Base-by-base conservation (phyloP, 2,113 vertebrate species). In the Psittacara wagleri region DNA sequence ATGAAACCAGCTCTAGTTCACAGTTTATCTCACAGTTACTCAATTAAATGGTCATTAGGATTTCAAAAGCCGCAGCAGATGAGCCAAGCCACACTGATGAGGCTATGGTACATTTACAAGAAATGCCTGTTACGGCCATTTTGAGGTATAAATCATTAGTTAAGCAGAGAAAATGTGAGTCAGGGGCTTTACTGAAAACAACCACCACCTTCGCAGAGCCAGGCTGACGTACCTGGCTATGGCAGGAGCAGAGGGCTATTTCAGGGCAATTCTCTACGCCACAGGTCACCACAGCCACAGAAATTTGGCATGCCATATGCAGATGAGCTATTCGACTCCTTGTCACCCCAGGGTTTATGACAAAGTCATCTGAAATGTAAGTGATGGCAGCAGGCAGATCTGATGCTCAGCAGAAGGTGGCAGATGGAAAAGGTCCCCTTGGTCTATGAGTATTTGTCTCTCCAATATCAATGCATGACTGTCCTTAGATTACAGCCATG, bases 11-110 rank as follows among this genome's bases (percentile, higher is more conserved):
- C 73, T 87, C 84, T 35, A 86, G 81, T 37, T 96, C 96, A 92
- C 54, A 90, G 70, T 41, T 95, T 95, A 92, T 92, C 83, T 96
- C 94, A 96, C 77, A 87, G 92, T 93, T 94, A 84, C 74, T 95
- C 22, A 0, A 93, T 96, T 91, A 94, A 86, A 80, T 33, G 72
- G 78, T 91, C 80, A 74, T 92, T 86, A 97, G 57, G 83, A 90
- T 93, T 93, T 90, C 93, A 95, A 96, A 96, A 86, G 92, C 80
- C 59, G 17, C 52, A 61, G 92, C 76, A 27, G 90, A 92, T 52
- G 76, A 95, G 92, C 76, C 92, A 95, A 95, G 62, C 20, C 1
- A 8, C 48, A 84, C 94, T 95, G 86, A 72, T 0, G 13, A 78
- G 43, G 69, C 76, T 46, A 78, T 1, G 7, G 64, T 39, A 88